These are phyloP conservation scores for Neoascia interrupta DNA, from an alignment of 2,888 invertebrate species.

Conservation along the genomic window DNA sequence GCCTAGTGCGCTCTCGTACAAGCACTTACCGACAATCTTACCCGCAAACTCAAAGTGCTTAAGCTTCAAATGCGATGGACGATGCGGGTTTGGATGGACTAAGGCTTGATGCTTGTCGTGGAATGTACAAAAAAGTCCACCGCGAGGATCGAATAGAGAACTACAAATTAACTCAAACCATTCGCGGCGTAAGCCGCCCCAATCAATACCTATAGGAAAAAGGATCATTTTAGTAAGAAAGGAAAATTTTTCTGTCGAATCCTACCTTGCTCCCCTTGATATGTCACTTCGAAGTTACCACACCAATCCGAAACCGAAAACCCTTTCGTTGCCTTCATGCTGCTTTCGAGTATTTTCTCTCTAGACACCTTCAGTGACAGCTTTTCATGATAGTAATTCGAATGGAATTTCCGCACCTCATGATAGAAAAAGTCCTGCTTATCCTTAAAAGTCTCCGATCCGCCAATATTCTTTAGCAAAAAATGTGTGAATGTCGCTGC, in stretches of 20 bases:
- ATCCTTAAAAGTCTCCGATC: constrained; percentile 95
- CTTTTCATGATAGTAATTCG: constrained; percentile 93
- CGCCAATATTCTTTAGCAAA: constrained; percentile 94
- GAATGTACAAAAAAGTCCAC: constrained; percentile 91
- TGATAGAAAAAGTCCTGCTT: constrained; percentile 90
- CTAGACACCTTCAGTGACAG: constrained; percentile 89
- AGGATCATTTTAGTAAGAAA: neutral
- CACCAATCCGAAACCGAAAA: constrained; percentile 96
- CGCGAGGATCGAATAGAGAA: constrained; percentile 90
- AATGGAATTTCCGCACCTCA: constrained; percentile 91
- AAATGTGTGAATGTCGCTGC: constrained; percentile 96
- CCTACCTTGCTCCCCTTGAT: constrained; percentile 95
- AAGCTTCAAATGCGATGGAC: constrained; percentile 88
- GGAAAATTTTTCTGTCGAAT: neutral
- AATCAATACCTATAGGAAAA: constrained; percentile 87
- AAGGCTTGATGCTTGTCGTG: constrained; percentile 92
- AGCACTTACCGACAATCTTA: constrained; percentile 95
- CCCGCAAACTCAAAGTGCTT: constrained; percentile 97
- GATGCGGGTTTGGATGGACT: constrained; percentile 92
- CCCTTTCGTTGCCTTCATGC: constrained; percentile 91
- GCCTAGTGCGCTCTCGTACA: constrained; percentile 95
- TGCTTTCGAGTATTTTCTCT: constrained; percentile 89
- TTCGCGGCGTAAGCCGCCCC: constrained; percentile 95
- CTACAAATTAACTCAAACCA: constrained; percentile 96
- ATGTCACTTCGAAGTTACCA: constrained; percentile 94